Base-by-base conservation (phyloP, 1,140 invertebrate genomes). In the Orussus abietinus region DNA sequence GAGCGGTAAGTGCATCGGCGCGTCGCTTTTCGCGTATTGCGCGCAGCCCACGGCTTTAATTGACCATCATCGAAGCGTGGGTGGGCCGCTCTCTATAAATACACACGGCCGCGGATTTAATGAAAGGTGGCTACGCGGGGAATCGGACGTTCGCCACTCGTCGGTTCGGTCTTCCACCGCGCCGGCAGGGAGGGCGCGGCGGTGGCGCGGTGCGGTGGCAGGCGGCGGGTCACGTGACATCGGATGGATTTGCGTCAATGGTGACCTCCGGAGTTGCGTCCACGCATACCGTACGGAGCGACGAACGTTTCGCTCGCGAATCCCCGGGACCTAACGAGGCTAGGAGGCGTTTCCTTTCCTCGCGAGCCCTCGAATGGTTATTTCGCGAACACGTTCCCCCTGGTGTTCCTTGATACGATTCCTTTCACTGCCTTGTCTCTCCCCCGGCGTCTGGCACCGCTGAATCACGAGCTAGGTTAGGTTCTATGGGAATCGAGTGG, bases 201-300 rank as follows among this genome's bases (percentile, higher is more conserved):
- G n/a, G n/a, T n/a, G n/a, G n/a, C n/a, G n/a, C n/a, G n/a, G n/a
- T n/a, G n/a, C 33, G 17, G 29, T 32, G 39, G 21, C 37, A 45
- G 17, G 20, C 34, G 21, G 34, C 34, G 29, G 42, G 54, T 66
- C 66, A 69, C 64, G 66, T 69, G 66, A 65, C 55, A 49, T 57
- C 57, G 54, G 53, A 65, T 67, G 64, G 60, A 69, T 67, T 69
- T 69, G 63, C 66, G 66, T 69, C 66, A 69, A 67, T 66, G 63
- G 62, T 69, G 66, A 67, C 66, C 66, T 69, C 66, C 66, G 59
- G 45, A 57, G 53, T 59, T 51, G 52, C 53, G 46, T 66, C 56
- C 51, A 52, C 51, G 46, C 61, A 64, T 52, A 52, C 53, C 50
- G 39, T 28, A 19, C 25, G 14, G 19, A 22, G 29, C 29, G 40